Evolutionary conservation across 1,140 invertebrate genomes (phyloP).

Genomic region (Ceratitis capitata): DNA sequence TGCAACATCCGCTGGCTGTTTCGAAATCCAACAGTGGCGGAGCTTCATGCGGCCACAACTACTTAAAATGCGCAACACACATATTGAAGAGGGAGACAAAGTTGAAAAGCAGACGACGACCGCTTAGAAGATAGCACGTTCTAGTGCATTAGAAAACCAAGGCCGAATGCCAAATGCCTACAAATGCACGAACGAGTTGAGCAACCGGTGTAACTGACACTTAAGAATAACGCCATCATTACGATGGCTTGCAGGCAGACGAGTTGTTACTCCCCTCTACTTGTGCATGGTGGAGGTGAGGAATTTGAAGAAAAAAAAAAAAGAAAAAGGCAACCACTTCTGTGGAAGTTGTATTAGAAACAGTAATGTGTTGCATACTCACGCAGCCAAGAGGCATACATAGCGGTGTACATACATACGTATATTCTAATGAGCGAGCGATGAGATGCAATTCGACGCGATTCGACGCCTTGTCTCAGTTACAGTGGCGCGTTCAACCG

Average conservation of each 20-base stretch:
- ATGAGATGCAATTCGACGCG: no score
- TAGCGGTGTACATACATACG: background rate
- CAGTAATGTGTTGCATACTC: background rate
- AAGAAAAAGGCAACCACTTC: background rate
- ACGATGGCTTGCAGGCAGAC: background rate
- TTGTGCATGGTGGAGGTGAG: background rate
- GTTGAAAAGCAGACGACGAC: background rate
- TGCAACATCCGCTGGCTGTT: constrained; percentile 2
- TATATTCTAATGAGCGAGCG: constrained; percentile 15
- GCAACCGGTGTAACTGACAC: constrained; percentile 7
- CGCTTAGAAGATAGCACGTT: background rate
- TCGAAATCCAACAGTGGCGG: background rate
- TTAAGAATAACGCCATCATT: background rate
- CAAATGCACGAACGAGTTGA: background rate
- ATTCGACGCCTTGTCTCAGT: background rate
- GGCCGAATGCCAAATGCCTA: constrained; percentile 25
- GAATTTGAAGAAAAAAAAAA: no score
- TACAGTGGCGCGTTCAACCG: background rate
- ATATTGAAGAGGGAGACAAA: background rate
- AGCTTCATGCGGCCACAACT: background rate
- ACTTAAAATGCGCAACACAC: background rate
- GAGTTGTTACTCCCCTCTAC: background rate
- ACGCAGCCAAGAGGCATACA: background rate
- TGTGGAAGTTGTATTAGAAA: background rate
- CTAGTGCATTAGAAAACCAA: constrained; percentile 23